Evolutionary conservation across 1,140 invertebrate species (phyloP).

Genomic region (Gryllus bimaculatus): DNA sequence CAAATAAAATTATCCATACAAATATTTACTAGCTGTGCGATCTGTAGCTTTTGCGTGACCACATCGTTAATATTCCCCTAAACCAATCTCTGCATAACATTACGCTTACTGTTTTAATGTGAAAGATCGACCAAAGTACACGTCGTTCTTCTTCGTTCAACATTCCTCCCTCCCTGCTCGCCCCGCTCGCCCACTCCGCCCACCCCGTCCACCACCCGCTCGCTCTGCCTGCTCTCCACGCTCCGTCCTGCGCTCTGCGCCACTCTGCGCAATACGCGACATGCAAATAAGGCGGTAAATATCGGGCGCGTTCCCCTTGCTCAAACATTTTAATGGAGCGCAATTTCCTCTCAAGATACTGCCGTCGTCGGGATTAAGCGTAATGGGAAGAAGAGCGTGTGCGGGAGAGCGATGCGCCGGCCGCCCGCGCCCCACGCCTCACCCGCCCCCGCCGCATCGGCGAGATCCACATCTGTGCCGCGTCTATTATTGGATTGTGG

Average conservation of each 20-base stretch:
- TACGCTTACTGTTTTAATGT: no score
- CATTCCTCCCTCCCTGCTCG: no score
- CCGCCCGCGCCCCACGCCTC: background rate
- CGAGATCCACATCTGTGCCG: background rate
- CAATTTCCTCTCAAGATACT: background rate
- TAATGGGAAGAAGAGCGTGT: background rate
- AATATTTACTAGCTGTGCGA: no score
- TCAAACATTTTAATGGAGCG: constrained; percentile 1
- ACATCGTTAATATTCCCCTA: no score
- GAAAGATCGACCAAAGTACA: no score
- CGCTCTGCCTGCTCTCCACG: background rate
- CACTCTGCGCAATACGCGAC: background rate
- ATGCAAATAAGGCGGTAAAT: constrained; percentile 4
- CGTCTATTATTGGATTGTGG: background rate
- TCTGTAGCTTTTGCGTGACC: no score
- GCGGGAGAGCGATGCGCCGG: background rate
- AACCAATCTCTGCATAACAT: no score
- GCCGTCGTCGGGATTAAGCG: background rate
- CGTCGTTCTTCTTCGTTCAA: no score
- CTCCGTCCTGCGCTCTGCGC: background rate
- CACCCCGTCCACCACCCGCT: no score
- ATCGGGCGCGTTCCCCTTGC: background rate
- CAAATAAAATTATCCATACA: no score
- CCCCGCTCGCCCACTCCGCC: no score
- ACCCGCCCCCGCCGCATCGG: no score